Evolutionary conservation across 2,797 vertebrate genomes (phyloP), one percentile per base, ranked within the genome.

Genomic region (Pelodytes ibericus): DNA sequence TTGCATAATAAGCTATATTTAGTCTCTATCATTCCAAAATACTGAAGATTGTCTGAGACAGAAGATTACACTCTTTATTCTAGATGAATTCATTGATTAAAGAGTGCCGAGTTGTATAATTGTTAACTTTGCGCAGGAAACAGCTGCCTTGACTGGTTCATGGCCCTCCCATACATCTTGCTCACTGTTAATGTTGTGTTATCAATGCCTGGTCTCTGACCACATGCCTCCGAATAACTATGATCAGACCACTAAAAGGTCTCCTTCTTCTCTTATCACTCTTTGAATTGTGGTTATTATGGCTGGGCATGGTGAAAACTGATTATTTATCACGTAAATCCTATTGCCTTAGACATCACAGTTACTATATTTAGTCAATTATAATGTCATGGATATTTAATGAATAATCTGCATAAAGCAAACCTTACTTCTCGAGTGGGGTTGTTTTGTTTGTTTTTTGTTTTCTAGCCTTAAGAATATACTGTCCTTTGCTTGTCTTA

Each of bases 201-300:
- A 66, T 44, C 15, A 27, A 44, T 39, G 39, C 31, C 61, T 26
- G 20, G 36, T 27, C 16, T 49, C 39, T 24, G 31, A 27, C 51
- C 68, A 71, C 51, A 59, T 63, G 20, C 58, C 51, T 27, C 27
- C 39, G 31, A 15, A 76, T 77, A 36, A 66, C 44, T 72, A 59
- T 72, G 22, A 66, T 77, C 69, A 66, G 44, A 51, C 51, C 60
- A 64, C 49, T 5, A 15, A 11, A 44, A 33, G 25, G 33, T 60
- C 41, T 65, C 75, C 75, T 77, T 59, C 68, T 27, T 44, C 71
- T 20, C 9, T 4, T 24, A 51, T 26, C 44, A 29, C 26, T 25
- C 31, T 59, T 24, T 30, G 27, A 74, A 58, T 62, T 44, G 15
- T 22, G 60, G 49, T 67, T 65, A 72, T 65, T 47, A 56, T 31